Evolutionary conservation across 2,888 invertebrate genomes (phyloP).

Genomic region (Limnephilus marmoratus): DNA sequence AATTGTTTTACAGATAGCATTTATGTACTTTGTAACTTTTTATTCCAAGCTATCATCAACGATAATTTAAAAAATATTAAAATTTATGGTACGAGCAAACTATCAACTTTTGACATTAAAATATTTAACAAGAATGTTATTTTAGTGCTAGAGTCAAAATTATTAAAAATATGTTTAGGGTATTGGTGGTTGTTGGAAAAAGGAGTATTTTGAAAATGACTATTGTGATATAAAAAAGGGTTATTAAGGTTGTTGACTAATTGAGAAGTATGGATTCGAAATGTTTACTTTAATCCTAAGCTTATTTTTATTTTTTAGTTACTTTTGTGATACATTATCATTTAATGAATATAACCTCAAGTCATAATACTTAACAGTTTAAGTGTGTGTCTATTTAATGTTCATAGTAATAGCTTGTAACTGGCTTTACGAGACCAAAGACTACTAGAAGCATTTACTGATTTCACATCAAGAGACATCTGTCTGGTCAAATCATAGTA

Average conservation of each 20-base stretch:
- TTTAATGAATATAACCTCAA: slow-evolving; percentile 9
- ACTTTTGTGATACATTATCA: slow-evolving; percentile 25
- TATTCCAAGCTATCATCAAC: not conserved
- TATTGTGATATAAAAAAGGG: slow-evolving; percentile 30
- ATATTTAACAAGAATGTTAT: slow-evolving; percentile 18
- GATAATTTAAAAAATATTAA: not conserved
- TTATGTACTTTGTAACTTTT: not conserved
- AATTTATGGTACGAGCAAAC: not conserved
- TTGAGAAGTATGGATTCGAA: slow-evolving; percentile 10
- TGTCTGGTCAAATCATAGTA: not conserved
- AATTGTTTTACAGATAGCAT: not conserved
- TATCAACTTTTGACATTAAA: slow-evolving; percentile 7
- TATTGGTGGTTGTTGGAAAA: not conserved
- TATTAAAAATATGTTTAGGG: not conserved
- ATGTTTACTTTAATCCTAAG: slow-evolving; percentile 6
- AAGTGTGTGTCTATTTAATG: slow-evolving; percentile 33
- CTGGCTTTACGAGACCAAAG: slow-evolving; percentile 34
- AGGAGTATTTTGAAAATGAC: slow-evolving; percentile 25
- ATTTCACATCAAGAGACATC: not conserved
- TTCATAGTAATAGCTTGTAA: slow-evolving; percentile 25
- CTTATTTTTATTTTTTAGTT: slow-evolving; percentile 28
- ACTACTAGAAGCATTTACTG: not conserved
- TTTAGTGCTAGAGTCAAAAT: slow-evolving; percentile 3
- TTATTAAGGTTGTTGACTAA: slow-evolving; percentile 39
- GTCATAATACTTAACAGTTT: not conserved